Conservation (phyloP, 2,113 vertebrate species). For the Uropsilus gracilis region DNA sequence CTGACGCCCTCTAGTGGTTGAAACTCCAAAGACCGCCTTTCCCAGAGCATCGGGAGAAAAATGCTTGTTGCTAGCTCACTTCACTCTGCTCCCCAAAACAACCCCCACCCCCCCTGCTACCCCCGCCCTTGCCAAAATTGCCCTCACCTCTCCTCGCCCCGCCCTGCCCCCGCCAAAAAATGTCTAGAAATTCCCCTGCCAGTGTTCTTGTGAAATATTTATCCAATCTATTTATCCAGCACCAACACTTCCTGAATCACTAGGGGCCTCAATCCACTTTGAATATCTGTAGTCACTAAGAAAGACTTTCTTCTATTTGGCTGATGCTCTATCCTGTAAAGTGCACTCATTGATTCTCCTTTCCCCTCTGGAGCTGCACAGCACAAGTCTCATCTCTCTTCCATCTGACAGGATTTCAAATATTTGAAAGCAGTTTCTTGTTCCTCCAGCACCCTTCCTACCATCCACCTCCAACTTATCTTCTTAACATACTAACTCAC, state of each 20-base stretch:
- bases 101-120: neutral
- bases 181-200: neutral
- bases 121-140: no score
- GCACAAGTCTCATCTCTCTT: neutral
- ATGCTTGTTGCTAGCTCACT: neutral
- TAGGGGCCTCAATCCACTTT: neutral
- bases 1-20: conserved; percentile 82
- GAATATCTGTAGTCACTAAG: neutral
- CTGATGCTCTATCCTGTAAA: neutral
- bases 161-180: no score
- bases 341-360: neutral
- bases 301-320: neutral
- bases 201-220: neutral
- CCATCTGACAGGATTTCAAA: neutral
- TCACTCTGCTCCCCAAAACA: neutral
- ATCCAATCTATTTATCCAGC: neutral
- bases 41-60: neutral
- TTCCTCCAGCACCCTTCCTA: no score
- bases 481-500: neutral
- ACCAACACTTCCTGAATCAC: neutral
- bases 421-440: neutral
- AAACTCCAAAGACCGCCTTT: neutral
- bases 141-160: no score
- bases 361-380: neutral
- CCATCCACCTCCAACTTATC: neutral